Evolutionary conservation across 2,797 vertebrate species (phyloP), one percentile per base, ranked within the genome.

Genomic region (Acrocephalus scirpaceus): DNA sequence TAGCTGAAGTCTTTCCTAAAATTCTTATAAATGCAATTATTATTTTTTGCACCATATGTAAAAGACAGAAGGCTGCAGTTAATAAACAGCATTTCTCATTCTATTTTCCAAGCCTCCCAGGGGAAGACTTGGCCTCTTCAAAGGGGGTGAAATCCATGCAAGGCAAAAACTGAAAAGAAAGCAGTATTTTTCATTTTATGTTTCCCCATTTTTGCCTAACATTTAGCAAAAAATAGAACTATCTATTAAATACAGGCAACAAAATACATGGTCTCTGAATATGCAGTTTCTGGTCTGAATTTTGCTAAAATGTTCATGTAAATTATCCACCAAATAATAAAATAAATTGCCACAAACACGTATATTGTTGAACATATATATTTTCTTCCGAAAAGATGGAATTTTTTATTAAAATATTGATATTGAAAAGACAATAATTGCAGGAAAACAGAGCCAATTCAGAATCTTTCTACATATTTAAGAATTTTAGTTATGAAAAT

Each of bases 11-110:
- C 25, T 82, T 88, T 86, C n/a, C 44, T 73, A 78, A 86, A 86
- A 62, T 40, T 45, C 4, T 64, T 84, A 69, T 21, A 93, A 90
- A 88, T 42, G 69, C 18, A 56, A 50, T 60, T 54, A 22, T n/a
- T 86, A n/a, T 67, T 77, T 88, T 74, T 62, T 79, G 62, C 20
- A 86, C 73, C 79, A 84, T 81, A 90, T 78, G 86, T 64, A 93
- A 94, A 95, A 84, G 83, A 94, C 90, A 94, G 93, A 94, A 95
- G 90, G 86, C 70, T 90, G 58, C 66, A 90, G 64, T 76, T 95
- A 94, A 95, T 88, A 96, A 90, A 95, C 26, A 90, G 58, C n/a
- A 75, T 90, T 88, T 92, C 40, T 90, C 62, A 81, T 75, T 62
- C 44, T 83, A 74, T 93, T 91, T 72, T 72, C 50, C 5, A 25